Base-by-base conservation (phyloP, 2,113 vertebrate genomes). In the Orthonyx spaldingii region DNA sequence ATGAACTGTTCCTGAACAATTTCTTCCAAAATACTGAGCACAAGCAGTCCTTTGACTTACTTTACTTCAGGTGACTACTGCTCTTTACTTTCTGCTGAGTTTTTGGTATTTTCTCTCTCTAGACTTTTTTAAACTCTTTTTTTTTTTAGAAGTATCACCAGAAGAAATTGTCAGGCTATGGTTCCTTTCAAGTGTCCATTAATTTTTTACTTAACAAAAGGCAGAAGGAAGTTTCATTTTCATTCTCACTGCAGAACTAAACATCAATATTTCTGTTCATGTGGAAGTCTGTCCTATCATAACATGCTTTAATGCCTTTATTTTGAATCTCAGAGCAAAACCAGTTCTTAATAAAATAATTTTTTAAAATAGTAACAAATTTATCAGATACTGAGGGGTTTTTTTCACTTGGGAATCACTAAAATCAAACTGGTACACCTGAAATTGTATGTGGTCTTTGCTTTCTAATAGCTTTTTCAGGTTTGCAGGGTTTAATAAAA, bases 1-100 rank as follows among this genome's bases (percentile, higher is more conserved):
- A 96, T 96, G 86, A 94, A 81, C 78, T 96, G 94, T 97, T 97
- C 94, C 84, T 95, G 79, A 94, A 83, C 80, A 94, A 83, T 95
- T 96, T 92, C 64, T 97, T 86, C 84, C 70, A 5, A 93, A 94
- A 82, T 76, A 61, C 33, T 81, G 74, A 66, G 70, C 80, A 98
- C 86, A 97, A 79, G 57, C 41, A 91, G 87, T 77, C 37, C 76
- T 95, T 94, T 69, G 75, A 90, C 71, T 94, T 84, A 78, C 81
- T 97, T 96, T 89, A 63, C 18, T 74, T 84, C 53, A 93, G 42
- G 37, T 70, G 84, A 23, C 57, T 87, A 19, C 41, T 3, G 3
- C 23, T 78, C 19, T 32, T n/a, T n/a, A n/a, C n/a, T n/a, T 76
- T 76, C 19, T 65, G 16, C 30, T 65, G n/a, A 1, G 53, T 39